Evolutionary conservation across 2,888 invertebrate species (phyloP).

Genomic region (Orthosia gothica): DNA sequence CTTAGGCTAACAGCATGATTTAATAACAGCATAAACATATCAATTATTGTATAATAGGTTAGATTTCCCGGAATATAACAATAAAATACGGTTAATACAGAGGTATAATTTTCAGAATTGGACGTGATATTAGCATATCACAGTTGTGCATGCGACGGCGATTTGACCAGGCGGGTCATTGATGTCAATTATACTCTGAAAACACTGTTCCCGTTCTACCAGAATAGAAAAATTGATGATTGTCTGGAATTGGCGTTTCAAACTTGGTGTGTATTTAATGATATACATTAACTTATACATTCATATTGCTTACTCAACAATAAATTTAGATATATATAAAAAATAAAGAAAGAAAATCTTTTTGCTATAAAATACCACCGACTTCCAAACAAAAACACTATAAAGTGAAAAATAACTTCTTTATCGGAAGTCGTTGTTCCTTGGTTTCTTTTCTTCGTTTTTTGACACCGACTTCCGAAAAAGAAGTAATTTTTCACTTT

Average conservation of each 20-base stretch:
- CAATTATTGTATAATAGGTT: slow-evolving; percentile 49
- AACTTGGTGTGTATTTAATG: slow-evolving; percentile 78
- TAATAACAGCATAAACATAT: slow-evolving; percentile 47
- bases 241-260: slow-evolving; percentile 75
- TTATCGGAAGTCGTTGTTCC: no score
- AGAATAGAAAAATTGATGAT: slow-evolving; percentile 86
- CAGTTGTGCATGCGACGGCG: slow-evolving; percentile 93
- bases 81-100: slow-evolving; percentile 46
- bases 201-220: slow-evolving; percentile 93
- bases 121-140: slow-evolving; percentile 93
- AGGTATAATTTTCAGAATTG: slow-evolving; percentile 80
- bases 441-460: no score
- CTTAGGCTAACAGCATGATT: slow-evolving; percentile 38
- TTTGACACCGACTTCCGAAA: no score
- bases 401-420: no score
- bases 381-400: no score
- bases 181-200: slow-evolving; percentile 93
- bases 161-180: slow-evolving; percentile 93
- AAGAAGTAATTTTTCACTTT: no score
- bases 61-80: slow-evolving; percentile 43
- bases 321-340: no score
- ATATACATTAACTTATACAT: neutral
- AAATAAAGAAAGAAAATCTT: no score
- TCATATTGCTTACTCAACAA: neutral
- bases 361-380: no score